phyloP scores from a whole-genome alignment of 2,797 vertebrate genomes.

The Fistularia commersonii region DNA sequence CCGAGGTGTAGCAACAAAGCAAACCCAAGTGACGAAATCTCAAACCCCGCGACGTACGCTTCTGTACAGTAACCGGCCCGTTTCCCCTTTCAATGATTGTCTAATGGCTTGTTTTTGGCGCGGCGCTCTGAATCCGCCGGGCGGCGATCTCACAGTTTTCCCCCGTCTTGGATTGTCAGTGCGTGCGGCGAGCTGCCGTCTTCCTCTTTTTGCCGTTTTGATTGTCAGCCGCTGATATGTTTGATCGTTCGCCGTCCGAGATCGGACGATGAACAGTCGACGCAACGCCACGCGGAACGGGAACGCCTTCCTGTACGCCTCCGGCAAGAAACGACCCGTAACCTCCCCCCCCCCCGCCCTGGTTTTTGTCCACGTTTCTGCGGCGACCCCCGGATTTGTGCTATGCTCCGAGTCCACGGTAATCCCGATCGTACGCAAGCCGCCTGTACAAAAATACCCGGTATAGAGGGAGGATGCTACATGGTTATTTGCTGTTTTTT shows the following conservation, averaged over 20 bases:
- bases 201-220: conserved; percentile 34
- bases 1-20: conserved; percentile 58
- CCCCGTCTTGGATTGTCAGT: conserved; percentile 55
- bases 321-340: no score
- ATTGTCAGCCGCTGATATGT: conserved; percentile 54
- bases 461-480: conserved; percentile 44
- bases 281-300: no score
- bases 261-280: no score
- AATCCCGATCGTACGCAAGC: conserved; percentile 50
- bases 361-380: no score
- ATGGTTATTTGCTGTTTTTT: conserved; percentile 40
- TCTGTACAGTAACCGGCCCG: conserved; percentile 44
- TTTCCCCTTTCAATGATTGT: conserved; percentile 58
- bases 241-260: no score
- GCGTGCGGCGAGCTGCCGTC: conserved; percentile 30
- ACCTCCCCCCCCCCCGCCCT: no score
- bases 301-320: no score
- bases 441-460: conserved; percentile 66
- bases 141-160: no score
- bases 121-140: no score
- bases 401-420: conserved; percentile 48
- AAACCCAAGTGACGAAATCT: conserved; percentile 49
- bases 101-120: conserved; percentile 54
- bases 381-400: no score
- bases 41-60: no score